These are phyloP conservation scores for Rhopalosiphum padi DNA, from an alignment of 1,140 invertebrate genomes.

Conservation along the genomic window DNA sequence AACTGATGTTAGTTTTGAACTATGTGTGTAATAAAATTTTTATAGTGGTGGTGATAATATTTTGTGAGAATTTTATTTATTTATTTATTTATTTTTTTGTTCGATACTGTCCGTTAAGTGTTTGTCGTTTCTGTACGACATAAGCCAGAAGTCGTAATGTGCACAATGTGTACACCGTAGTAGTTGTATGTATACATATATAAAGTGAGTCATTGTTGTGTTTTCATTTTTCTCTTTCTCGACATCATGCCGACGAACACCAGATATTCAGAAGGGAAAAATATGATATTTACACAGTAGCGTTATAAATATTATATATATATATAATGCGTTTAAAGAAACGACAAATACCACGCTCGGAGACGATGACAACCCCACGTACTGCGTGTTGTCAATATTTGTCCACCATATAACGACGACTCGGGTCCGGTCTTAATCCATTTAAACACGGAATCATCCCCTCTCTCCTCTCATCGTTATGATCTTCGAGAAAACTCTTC, in stretches of 20 bases:
- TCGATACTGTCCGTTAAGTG: neutral
- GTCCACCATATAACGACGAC: neutral
- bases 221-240: constrained; percentile 6
- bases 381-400: constrained; percentile 32
- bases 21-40: neutral
- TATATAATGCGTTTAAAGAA: neutral
- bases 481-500: neutral
- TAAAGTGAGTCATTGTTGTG: constrained; percentile 34
- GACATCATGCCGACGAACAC: neutral
- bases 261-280: neutral
- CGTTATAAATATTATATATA: neutral
- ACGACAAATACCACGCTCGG: constrained; percentile 35
- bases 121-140: neutral
- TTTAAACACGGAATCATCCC: neutral
- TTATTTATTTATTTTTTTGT: neutral
- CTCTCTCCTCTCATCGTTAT: neutral
- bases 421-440: constrained; percentile 33
- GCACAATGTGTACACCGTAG: neutral
- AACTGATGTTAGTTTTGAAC: neutral
- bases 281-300: constrained; percentile 26
- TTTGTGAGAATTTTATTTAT: neutral
- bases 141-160: constrained; percentile 35
- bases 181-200: neutral
- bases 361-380: neutral
- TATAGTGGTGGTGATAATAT: neutral